Conservation (phyloP, 2,888 invertebrate species). For the Agelastica alni region DNA sequence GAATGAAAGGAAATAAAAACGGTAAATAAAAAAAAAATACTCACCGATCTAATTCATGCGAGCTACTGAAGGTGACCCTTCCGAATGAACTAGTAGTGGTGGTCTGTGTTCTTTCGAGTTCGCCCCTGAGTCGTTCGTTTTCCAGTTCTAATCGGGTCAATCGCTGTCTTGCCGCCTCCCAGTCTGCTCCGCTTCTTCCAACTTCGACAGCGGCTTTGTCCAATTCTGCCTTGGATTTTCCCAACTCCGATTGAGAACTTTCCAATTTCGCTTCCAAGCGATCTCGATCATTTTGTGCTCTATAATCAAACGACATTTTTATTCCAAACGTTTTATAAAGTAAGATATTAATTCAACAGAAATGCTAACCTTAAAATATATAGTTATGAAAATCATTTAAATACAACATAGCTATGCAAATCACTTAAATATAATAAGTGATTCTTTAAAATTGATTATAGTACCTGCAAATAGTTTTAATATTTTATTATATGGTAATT, state of each 20-base stretch:
- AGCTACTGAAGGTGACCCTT: slow-evolving; percentile 76
- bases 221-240: slow-evolving; percentile 91
- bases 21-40: too few relatives aligned
- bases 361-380: too few relatives aligned
- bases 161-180: slow-evolving; percentile 83
- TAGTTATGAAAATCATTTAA: too few relatives aligned
- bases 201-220: slow-evolving; percentile 91
- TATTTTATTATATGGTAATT: too few relatives aligned
- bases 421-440: too few relatives aligned
- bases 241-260: slow-evolving; percentile 89
- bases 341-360: too few relatives aligned
- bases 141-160: slow-evolving; percentile 85
- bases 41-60: slow-evolving; percentile 69
- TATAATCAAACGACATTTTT: slow-evolving; percentile 3
- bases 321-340: too few relatives aligned
- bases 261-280: slow-evolving; percentile 88
- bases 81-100: slow-evolving; percentile 75
- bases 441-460: too few relatives aligned
- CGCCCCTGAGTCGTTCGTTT: slow-evolving; percentile 85
- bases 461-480: too few relatives aligned
- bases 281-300: slow-evolving; percentile 89
- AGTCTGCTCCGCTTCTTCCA: slow-evolving; percentile 86
- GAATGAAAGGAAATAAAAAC: too few relatives aligned
- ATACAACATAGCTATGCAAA: too few relatives aligned
- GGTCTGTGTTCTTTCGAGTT: slow-evolving; percentile 64